Percentiles rank a stretch among this genome's conserved stretches.
Conservation (phyloP, 1,140 invertebrate genomes). For the Polypedilum vanderplanki region DNA sequence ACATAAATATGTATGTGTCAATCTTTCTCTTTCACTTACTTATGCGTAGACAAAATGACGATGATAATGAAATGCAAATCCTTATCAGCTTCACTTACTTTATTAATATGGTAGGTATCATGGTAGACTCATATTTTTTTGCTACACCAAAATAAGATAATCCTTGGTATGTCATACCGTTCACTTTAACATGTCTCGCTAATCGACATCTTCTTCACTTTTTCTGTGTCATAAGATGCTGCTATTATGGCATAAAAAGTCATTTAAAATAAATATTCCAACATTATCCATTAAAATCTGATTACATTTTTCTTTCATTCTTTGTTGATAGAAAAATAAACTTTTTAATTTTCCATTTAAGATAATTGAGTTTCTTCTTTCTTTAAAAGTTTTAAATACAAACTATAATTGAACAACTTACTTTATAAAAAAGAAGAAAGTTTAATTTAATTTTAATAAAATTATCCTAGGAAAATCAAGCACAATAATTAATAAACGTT, state of each 20-base stretch:
- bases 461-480: too few relatives aligned
- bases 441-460: too few relatives aligned
- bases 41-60: neutral
- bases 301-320: neutral
- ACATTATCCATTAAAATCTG: neutral
- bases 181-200: neutral
- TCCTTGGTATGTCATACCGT: neutral
- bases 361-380: too few relatives aligned
- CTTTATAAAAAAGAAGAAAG: too few relatives aligned
- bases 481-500: too few relatives aligned
- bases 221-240: neutral
- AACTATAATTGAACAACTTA: too few relatives aligned
- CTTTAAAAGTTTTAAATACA: too few relatives aligned
- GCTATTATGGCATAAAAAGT: neutral
- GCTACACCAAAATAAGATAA: too few relatives aligned
- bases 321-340: too few relatives aligned
- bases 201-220: neutral
- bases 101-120: too few relatives aligned
- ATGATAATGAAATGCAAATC: constrained; percentile 12
- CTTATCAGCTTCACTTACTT: constrained; percentile 11
- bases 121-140: too few relatives aligned
- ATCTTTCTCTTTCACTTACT: too few relatives aligned
- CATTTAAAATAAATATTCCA: neutral
- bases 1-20: neutral
- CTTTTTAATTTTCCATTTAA: neutral